Base-by-base conservation (phyloP, 2,113 vertebrate genomes). In the Callorhinus ursinus region DNA sequence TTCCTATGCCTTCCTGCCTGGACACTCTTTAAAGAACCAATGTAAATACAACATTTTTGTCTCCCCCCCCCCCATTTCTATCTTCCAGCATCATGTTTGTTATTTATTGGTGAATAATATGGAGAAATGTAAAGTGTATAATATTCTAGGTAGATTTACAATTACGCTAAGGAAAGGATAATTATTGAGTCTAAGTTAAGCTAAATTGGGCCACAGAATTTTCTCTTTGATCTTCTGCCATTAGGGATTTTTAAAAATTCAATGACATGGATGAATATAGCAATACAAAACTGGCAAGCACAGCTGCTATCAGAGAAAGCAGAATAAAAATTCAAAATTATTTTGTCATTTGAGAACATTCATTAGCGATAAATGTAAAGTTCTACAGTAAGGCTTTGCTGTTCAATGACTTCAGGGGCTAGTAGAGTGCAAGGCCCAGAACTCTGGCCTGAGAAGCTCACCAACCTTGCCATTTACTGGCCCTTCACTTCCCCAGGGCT, bases 171-270 rank as follows among this genome's bases (percentile, higher is more conserved):
- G 46, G 7, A 39, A 79, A 24, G 14, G 5, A 26, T 77, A 76
- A 97, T 77, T 86, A 63, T 31, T 71, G n/a, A n/a, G 12, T 59
- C 7, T 85, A 77, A 77, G 33, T 63, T 88, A 77, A 86, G 21
- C 55, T 55, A 92, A 85, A 67, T 1, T 69, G 46, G 42, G 16
- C 7, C 72, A 85, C 19, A 76, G 26, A 11, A 49, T 76, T 88
- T 69, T 77, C 31, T 77, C n/a, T 69, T 90, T 94, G 87, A 61
- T 74, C n/a, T 86, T 92, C 16, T 88, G 61, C n/a, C n/a, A 24
- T 3, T 39, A 87, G 42, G 63, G 10, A 53, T 69, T 42, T 90
- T 93, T 12, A 7, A 15, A 28, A 65, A 95, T 55, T 83, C 69
- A 72, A 51, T 76, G 28, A 69, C 7, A 36, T 57, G 63, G 18